A percentile compares a stretch with the other conserved stretches of the same genome.
Conservation (phyloP, 2,888 invertebrate genomes). For the Slavum lentiscoides region DNA sequence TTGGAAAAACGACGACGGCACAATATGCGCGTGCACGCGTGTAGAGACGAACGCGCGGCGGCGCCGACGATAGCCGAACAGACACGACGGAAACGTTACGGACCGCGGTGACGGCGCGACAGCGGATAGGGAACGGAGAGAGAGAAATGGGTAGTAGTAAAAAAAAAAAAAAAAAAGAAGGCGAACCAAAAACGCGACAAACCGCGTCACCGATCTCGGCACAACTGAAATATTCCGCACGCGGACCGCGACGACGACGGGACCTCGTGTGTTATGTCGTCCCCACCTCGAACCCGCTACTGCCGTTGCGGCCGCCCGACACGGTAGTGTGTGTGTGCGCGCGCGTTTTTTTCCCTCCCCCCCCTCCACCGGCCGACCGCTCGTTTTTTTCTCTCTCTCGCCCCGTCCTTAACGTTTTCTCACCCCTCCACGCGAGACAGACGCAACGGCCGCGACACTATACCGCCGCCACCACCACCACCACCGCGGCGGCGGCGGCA, state of each 20-base stretch:
- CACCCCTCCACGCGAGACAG: background rate
- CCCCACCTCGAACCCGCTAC: constrained; percentile 35
- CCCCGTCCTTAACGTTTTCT: background rate
- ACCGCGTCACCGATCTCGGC: constrained; percentile 54
- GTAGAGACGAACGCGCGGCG: background rate
- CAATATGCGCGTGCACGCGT: background rate
- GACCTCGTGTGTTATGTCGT: constrained; percentile 41
- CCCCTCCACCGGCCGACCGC: background rate
- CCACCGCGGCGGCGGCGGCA: background rate
- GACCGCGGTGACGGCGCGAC: constrained; percentile 5
- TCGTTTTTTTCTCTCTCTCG: background rate
- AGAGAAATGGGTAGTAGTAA: constrained; percentile 28
- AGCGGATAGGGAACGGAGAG: constrained; percentile 33
- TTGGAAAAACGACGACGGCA: background rate
- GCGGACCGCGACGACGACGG: constrained; percentile 28
- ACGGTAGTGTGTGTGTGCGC: constrained; percentile 38
- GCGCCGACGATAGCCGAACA: constrained; percentile 35
- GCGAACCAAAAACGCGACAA: constrained; percentile 52
- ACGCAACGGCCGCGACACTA: background rate
- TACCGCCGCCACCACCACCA: background rate
- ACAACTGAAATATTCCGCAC: constrained; percentile 57
- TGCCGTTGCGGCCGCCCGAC: constrained; percentile 45
- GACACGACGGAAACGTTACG: constrained; percentile 34
- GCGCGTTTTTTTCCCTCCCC: constrained; percentile 7
- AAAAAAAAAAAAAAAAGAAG: constrained; percentile 41